Conservation (phyloP, 2,888 invertebrate genomes). For the Panopea generosa region DNA sequence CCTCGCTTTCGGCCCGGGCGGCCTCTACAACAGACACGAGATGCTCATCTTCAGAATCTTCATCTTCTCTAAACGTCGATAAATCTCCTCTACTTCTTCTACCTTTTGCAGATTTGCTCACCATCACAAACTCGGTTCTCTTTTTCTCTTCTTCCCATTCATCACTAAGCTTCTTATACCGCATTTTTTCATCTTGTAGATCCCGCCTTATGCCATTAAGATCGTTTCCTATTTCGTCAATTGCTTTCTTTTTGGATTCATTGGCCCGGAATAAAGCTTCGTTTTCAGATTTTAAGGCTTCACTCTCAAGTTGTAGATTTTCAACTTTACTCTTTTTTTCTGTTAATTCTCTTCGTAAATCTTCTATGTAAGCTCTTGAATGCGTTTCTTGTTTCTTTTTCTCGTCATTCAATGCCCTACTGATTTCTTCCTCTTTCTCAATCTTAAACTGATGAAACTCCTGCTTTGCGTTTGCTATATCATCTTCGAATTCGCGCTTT, state of each 20-base stretch:
- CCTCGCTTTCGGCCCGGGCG: slow-evolving; percentile 46
- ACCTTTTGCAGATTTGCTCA: slow-evolving; percentile 43
- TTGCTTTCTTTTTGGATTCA: slow-evolving; percentile 57
- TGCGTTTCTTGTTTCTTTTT: slow-evolving; percentile 42
- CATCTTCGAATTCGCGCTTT: slow-evolving; percentile 51
- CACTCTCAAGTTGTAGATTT: slow-evolving; percentile 49
- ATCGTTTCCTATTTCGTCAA: slow-evolving; percentile 49
- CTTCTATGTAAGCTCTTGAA: slow-evolving; percentile 47
- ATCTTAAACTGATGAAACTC: slow-evolving; percentile 20
- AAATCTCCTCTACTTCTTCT: slow-evolving; percentile 8
- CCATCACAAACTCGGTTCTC: slow-evolving; percentile 59
- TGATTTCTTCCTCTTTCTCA: slow-evolving; percentile 36
- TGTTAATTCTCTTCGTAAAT: slow-evolving; percentile 34
- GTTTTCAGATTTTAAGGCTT: slow-evolving; percentile 63
- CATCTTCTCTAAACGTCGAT: slow-evolving; percentile 32
- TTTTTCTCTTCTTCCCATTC: slow-evolving; percentile 59
- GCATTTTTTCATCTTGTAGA: slow-evolving; percentile 34
- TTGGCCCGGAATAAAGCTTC: slow-evolving; percentile 61
- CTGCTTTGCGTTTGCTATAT: slow-evolving; percentile 40
- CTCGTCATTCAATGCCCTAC: slow-evolving; percentile 22
- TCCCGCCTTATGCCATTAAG: slow-evolving; percentile 43
- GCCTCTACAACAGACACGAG: slow-evolving; percentile 50
- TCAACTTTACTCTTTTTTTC: slow-evolving; percentile 48
- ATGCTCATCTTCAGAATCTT: slow-evolving; percentile 62
- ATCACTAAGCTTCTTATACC: slow-evolving; percentile 42